Percentiles rank a stretch among this genome's conserved stretches.
Conservation (phyloP, 2,797 vertebrate genomes). For the Garrulus glandarius region DNA sequence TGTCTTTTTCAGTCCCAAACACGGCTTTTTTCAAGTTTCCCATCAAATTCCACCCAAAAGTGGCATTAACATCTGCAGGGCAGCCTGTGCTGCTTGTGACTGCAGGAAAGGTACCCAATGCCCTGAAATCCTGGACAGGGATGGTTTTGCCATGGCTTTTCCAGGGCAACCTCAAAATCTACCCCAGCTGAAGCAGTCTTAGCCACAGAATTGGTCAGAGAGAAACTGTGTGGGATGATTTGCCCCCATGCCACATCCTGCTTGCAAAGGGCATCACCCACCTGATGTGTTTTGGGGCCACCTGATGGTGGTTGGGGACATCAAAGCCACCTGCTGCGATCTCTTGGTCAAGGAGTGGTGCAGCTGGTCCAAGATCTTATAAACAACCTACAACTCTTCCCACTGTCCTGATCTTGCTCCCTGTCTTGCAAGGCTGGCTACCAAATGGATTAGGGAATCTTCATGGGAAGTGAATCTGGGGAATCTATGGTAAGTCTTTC, state of each 20-base stretch:
- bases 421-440: neutral
- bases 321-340: neutral
- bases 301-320: fast-evolving
- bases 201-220: neutral
- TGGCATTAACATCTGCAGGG: neutral
- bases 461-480: neutral
- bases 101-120: neutral
- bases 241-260: neutral
- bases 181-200: neutral
- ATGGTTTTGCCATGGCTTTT: neutral
- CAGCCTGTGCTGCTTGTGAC: neutral
- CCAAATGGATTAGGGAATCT: neutral
- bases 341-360: neutral
- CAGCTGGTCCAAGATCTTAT: neutral
- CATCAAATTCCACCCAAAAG: neutral
- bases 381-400: neutral
- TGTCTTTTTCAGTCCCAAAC: neutral
- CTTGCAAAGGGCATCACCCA: neutral
- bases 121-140: neutral
- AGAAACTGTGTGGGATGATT: neutral
- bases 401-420: neutral
- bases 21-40: neutral
- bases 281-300: neutral
- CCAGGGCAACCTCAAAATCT: neutral
- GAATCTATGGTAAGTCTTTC: neutral